Evolutionary conservation across 2,113 vertebrate species (phyloP).

Genomic region (Phasianus colchicus): DNA sequence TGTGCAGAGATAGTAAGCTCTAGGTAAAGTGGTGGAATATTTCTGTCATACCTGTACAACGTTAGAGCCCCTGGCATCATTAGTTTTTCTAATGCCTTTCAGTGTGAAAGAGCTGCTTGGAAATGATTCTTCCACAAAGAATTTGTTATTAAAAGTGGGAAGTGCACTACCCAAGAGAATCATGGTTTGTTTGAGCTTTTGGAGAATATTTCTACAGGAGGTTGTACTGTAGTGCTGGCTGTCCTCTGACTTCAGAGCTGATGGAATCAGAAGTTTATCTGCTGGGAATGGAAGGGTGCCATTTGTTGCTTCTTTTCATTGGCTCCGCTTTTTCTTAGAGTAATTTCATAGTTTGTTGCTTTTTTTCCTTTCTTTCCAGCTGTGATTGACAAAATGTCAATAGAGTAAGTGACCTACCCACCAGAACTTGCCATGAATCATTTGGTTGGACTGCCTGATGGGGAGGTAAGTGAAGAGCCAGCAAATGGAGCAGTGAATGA

Average conservation of each 20-base stretch:
- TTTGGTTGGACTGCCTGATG: conserved; percentile 80
- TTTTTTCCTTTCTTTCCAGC: conserved; percentile 59
- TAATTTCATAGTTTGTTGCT: background rate
- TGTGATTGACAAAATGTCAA: conserved; percentile 76
- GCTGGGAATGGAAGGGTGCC: background rate
- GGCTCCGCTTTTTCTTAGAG: background rate
- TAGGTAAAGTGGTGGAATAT: background rate
- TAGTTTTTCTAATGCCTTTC: background rate
- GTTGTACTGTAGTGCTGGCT: background rate
- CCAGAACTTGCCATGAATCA: conserved; percentile 86
- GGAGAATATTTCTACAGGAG: background rate
- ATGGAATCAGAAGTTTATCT: background rate
- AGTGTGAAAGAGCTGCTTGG: background rate
- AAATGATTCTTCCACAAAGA: background rate
- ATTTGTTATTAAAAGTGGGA: background rate
- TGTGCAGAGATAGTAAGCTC: fast-evolving
- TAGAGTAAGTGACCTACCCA: conserved; percentile 69
- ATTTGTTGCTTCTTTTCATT: background rate
- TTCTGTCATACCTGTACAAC: background rate
- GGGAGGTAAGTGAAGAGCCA: conserved; percentile 79
- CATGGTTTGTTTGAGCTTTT: background rate
- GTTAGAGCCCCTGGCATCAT: background rate
- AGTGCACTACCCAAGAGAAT: background rate
- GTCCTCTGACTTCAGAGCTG: background rate
- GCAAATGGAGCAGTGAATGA: conserved; percentile 81